These are phyloP conservation scores for Leptinotarsa lineolata DNA, from an alignment of 1,140 invertebrate genomes.

Conservation along the genomic window DNA sequence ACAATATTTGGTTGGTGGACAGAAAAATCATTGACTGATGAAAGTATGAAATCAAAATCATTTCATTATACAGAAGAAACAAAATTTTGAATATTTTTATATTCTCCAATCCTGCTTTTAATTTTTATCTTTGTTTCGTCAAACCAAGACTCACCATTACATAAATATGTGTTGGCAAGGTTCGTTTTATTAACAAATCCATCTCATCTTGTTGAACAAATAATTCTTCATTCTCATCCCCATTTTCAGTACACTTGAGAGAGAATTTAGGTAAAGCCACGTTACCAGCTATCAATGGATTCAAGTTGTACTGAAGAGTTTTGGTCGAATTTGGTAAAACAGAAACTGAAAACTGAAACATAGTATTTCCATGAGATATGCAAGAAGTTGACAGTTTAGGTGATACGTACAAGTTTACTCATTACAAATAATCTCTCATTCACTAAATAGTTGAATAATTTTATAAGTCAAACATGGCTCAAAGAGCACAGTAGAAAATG, in stretches of 20 bases:
- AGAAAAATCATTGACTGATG: no score
- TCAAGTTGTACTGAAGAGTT: slow-evolving; percentile 71
- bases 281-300: slow-evolving; percentile 72
- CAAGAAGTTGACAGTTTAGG: not conserved
- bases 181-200: slow-evolving; percentile 57
- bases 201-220: slow-evolving; percentile 57
- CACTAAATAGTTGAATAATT: not conserved
- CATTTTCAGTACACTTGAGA: slow-evolving; percentile 61
- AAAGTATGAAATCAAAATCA: no score
- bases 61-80: no score
- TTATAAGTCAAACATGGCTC: not conserved
- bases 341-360: slow-evolving; percentile 64
- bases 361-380: not conserved
- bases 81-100: no score
- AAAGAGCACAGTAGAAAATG: no score
- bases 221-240: slow-evolving; percentile 48
- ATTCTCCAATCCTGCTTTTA: no score
- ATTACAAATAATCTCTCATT: not conserved
- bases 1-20: no score
- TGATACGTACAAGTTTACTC: not conserved
- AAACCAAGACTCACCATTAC: slow-evolving; percentile 59
- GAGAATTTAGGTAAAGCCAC: slow-evolving; percentile 70
- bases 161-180: slow-evolving; percentile 64
- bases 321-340: slow-evolving; percentile 67
- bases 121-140: no score